Evolutionary conservation across 2,797 vertebrate genomes (phyloP).

Genomic region (Gadopsis marmoratus): DNA sequence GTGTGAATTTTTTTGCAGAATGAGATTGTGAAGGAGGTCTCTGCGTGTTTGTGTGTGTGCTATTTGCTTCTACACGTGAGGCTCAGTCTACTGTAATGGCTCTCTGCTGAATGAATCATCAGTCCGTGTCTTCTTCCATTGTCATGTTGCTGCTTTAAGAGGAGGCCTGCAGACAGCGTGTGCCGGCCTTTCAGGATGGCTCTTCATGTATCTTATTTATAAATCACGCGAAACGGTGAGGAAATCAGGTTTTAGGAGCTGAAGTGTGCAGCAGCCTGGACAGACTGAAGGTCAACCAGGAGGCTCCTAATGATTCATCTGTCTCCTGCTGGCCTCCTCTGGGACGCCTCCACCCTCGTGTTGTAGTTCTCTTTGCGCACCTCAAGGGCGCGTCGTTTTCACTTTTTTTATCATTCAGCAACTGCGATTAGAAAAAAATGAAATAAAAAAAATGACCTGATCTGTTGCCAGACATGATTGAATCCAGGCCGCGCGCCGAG

Average conservation of each 20-base stretch:
- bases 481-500: constrained; percentile 73
- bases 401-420: constrained; percentile 77
- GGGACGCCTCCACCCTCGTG: background rate
- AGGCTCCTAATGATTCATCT: constrained; percentile 31
- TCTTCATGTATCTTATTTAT: constrained; percentile 39
- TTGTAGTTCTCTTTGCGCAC: constrained; percentile 74
- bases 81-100: constrained; percentile 28
- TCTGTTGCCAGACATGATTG: constrained; percentile 83
- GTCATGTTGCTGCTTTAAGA: constrained; percentile 61
- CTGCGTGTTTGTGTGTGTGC: background rate
- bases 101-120: constrained; percentile 76
- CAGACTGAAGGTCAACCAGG: constrained; percentile 60
- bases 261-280: constrained; percentile 1
- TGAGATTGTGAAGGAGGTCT: constrained; percentile 16
- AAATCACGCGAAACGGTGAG: too few relatives aligned
- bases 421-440: constrained; percentile 80
- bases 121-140: constrained; percentile 35
- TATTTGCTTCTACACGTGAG: constrained; percentile 30
- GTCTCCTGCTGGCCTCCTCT: too few relatives aligned
- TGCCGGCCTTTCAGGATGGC: constrained; percentile 16
- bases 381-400: constrained; percentile 84
- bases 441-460: constrained; percentile 79
- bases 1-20: constrained; percentile 17
- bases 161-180: constrained; percentile 8
- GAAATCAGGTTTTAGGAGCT: constrained; percentile 24